A percentile compares a stretch with the other conserved stretches of the same genome.
Evolutionary conservation across 1,140 invertebrate genomes (phyloP).

Genomic region (Idris sp.): DNA sequence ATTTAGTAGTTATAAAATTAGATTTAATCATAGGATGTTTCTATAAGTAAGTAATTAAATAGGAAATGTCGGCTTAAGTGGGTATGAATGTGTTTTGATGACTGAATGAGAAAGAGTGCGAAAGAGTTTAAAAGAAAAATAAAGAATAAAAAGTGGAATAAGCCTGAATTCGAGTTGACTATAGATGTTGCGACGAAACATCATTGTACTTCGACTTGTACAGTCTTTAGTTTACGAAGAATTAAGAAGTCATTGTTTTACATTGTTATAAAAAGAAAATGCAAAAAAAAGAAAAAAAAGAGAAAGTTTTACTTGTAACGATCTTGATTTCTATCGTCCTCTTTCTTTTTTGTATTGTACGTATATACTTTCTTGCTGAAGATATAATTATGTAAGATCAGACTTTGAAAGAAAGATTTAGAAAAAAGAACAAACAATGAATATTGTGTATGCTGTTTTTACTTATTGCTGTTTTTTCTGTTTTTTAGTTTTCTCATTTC

Average conservation of each 20-base stretch:
- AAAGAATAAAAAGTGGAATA: slow-evolving; percentile 26
- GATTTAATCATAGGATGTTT: slow-evolving; percentile 71
- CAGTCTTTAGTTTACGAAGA: slow-evolving; percentile 73
- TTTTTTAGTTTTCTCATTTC: slow-evolving; percentile 39
- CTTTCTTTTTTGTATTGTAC: slow-evolving; percentile 55
- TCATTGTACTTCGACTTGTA: slow-evolving; percentile 74
- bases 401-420: slow-evolving; percentile 57
- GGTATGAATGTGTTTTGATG: slow-evolving; percentile 30
- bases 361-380: slow-evolving; percentile 61
- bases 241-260: slow-evolving; percentile 77
- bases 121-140: no score
- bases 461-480: slow-evolving; percentile 53
- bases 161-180: slow-evolving; percentile 62
- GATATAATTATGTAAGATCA: slow-evolving; percentile 59
- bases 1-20: slow-evolving; percentile 60
- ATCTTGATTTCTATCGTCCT: slow-evolving; percentile 63
- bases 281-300: no score
- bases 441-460: slow-evolving; percentile 49
- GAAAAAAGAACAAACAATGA: slow-evolving; percentile 59
- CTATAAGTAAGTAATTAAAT: slow-evolving; percentile 72
- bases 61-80: slow-evolving; percentile 72
- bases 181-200: slow-evolving; percentile 66
- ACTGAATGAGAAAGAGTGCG: slow-evolving; percentile 52
- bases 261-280: slow-evolving; percentile 71
- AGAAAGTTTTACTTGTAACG: slow-evolving; percentile 68